A percentile compares a stretch with the other conserved stretches of the same genome.
Conservation (phyloP, 2,797 vertebrate genomes). For the Arnoldichthys spilopterus region DNA sequence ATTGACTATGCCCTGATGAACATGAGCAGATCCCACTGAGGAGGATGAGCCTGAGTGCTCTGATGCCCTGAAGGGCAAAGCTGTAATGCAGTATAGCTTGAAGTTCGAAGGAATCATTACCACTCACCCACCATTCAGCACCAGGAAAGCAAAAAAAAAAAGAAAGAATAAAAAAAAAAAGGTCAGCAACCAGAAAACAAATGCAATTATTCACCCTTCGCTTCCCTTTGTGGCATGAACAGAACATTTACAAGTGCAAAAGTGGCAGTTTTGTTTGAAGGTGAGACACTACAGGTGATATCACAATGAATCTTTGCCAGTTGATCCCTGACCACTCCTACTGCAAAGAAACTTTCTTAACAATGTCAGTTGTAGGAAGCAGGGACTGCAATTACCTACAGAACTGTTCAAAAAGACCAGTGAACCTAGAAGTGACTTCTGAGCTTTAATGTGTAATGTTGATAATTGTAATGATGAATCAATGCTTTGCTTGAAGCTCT, state of each 20-base stretch:
- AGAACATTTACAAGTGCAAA: background rate
- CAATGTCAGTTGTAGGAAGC: too few species aligned
- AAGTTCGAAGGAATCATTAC: slow-evolving; percentile 50
- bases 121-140: slow-evolving; percentile 55
- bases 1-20: background rate
- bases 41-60: slow-evolving; percentile 6
- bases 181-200: slow-evolving; percentile 4
- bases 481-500: too few species aligned
- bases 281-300: too few species aligned
- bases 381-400: too few species aligned
- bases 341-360: too few species aligned
- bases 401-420: too few species aligned
- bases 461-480: too few species aligned
- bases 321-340: too few species aligned
- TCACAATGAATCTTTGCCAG: too few species aligned
- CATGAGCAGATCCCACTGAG: background rate
- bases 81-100: slow-evolving; percentile 55
- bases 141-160: slow-evolving; percentile 25
- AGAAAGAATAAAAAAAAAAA: too few species aligned
- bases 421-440: too few species aligned
- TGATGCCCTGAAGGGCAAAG: slow-evolving; percentile 31
- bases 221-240: background rate
- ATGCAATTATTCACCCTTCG: slow-evolving; percentile 44
- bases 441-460: too few species aligned
- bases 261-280: background rate